These are phyloP conservation scores for Marisa cornuarietis DNA, from an alignment of 1,140 invertebrate species.

Conservation along the genomic window DNA sequence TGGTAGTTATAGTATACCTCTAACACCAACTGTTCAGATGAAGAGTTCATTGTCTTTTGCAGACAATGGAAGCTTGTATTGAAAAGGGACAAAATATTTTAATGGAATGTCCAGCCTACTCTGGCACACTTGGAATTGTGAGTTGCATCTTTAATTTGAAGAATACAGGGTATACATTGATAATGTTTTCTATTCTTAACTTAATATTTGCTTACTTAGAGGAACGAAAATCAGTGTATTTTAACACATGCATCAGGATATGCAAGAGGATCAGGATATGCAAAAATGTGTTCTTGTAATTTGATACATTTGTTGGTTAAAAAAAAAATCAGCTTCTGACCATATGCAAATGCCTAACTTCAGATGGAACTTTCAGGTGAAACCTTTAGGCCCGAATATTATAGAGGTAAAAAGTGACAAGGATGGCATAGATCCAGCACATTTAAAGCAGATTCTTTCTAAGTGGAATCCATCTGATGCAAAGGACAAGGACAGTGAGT, in stretches of 20 bases:
- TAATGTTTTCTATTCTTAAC: background rate
- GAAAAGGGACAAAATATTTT: constrained; percentile 76
- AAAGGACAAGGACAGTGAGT: constrained; percentile 41
- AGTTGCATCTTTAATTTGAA: constrained; percentile 57
- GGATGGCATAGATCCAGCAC: constrained; percentile 60
- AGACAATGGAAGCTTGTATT: constrained; percentile 62
- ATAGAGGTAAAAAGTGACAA: constrained; percentile 57
- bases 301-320: too few relatives aligned
- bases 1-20: background rate
- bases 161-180: too few relatives aligned
- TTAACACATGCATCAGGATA: too few relatives aligned
- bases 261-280: too few relatives aligned
- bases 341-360: too few relatives aligned
- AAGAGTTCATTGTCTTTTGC: constrained; percentile 14
- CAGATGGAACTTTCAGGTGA: constrained; percentile 45
- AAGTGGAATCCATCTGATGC: constrained; percentile 56
- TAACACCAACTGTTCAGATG: background rate
- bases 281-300: too few relatives aligned
- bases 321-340: too few relatives aligned
- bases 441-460: constrained; percentile 52
- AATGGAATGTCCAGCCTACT: constrained; percentile 77
- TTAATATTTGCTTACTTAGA: background rate
- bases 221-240: background rate
- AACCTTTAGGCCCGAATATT: constrained; percentile 55
- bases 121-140: constrained; percentile 76